Conservation (phyloP, 1,140 invertebrate genomes). For the Amyelois transitella region DNA sequence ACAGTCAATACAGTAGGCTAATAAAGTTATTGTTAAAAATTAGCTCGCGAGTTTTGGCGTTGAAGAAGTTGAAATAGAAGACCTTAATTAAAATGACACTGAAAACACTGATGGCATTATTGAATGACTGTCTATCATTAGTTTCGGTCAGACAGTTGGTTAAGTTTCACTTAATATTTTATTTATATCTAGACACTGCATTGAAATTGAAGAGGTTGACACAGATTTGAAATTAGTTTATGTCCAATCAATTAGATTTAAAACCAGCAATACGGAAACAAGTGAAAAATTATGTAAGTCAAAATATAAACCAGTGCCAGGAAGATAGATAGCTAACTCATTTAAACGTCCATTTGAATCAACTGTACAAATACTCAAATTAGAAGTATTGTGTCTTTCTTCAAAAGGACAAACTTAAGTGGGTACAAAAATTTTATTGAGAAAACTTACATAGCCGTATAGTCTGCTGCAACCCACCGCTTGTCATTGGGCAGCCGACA, state of each 20-base stretch:
- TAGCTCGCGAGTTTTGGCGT: too few relatives aligned
- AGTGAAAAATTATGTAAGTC: too few relatives aligned
- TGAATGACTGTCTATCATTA: neutral
- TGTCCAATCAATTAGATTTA: neutral
- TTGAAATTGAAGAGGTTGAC: conserved; percentile 1
- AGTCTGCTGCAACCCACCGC: conserved; percentile 23
- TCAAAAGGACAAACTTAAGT: neutral
- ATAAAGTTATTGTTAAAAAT: too few relatives aligned
- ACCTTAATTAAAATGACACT: too few relatives aligned
- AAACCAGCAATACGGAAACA: too few relatives aligned
- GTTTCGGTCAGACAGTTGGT: too few relatives aligned
- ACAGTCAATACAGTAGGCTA: too few relatives aligned
- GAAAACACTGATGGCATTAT: neutral
- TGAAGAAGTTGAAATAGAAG: too few relatives aligned
- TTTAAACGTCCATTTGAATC: neutral
- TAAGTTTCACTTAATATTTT: too few relatives aligned
- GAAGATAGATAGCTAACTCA: neutral
- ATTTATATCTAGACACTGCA: too few relatives aligned
- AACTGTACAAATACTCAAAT: neutral
- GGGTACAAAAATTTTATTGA: too few relatives aligned
- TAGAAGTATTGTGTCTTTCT: neutral
- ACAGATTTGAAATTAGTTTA: neutral
- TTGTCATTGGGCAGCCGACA: conserved; percentile 30
- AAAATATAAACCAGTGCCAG: too few relatives aligned
- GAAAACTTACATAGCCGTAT: conserved; percentile 34